Percentiles rank a stretch among this genome's conserved stretches.
Conservation (phyloP, 2,888 invertebrate genomes). For the Agrilus biguttatus region DNA sequence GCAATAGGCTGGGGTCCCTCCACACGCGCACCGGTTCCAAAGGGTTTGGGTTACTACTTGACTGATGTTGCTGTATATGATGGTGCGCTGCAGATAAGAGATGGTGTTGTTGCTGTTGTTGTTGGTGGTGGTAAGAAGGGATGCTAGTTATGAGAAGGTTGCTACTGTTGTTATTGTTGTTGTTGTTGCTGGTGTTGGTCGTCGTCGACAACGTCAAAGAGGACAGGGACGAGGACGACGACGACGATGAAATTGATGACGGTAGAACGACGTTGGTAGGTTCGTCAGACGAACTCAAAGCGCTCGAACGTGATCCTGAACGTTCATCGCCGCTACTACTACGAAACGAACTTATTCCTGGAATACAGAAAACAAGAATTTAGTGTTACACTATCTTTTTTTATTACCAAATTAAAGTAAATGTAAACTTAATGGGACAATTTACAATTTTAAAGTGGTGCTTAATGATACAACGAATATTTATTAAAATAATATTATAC, state of each 20-base stretch:
- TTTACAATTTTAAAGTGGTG: too few relatives aligned
- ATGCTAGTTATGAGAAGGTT: slow-evolving; percentile 1
- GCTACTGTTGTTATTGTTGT: slow-evolving; percentile 4
- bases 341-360: slow-evolving; percentile 56
- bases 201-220: background rate
- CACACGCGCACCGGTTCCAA: slow-evolving; percentile 34
- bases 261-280: slow-evolving; percentile 38
- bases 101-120: slow-evolving; percentile 8
- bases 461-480: too few relatives aligned
- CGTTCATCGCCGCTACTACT: slow-evolving; percentile 60
- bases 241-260: slow-evolving; percentile 14
- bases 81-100: slow-evolving; percentile 1
- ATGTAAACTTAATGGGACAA: too few relatives aligned
- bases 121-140: slow-evolving; percentile 2
- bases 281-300: slow-evolving; percentile 60
- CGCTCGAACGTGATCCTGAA: slow-evolving; percentile 60
- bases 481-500: too few relatives aligned
- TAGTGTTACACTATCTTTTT: too few relatives aligned
- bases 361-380: too few relatives aligned
- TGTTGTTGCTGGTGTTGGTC: slow-evolving; percentile 3
- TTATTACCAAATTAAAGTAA: too few relatives aligned
- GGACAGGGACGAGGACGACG: slow-evolving; percentile 6
- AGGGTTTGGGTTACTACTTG: slow-evolving; percentile 9
- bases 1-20: slow-evolving; percentile 40
- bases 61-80: background rate